These are phyloP conservation scores for Ophion ellenae DNA, from an alignment of 2,888 invertebrate genomes.

Conservation along the genomic window DNA sequence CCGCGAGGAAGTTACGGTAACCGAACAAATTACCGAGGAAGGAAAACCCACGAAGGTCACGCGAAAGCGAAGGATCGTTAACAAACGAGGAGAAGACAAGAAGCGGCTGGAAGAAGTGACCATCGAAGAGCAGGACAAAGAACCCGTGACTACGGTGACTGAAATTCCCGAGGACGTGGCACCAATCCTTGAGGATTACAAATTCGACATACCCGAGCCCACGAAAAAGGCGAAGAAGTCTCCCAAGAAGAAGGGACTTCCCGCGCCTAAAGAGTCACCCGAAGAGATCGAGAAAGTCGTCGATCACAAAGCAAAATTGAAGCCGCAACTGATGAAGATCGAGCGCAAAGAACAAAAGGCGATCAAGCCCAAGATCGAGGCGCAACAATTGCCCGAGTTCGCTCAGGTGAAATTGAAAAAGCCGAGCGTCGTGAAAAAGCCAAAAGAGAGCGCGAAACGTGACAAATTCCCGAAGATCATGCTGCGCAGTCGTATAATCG, in stretches of 20 bases:
- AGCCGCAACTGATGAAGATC: conserved; percentile 85
- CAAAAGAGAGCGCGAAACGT: conserved; percentile 79
- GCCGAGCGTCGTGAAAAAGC: conserved; percentile 78
- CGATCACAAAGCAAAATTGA: conserved; percentile 73
- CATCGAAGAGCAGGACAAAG: conserved; percentile 76
- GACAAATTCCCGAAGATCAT: conserved; percentile 83
- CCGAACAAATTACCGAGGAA: conserved; percentile 80
- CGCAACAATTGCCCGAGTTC: conserved; percentile 85
- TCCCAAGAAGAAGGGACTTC: conserved; percentile 72
- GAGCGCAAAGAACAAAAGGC: conserved; percentile 86
- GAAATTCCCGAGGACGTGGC: conserved; percentile 72
- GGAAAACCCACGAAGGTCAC: conserved; percentile 73
- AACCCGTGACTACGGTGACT: conserved; percentile 71
- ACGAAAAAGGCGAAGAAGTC: conserved; percentile 68
- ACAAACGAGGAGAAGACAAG: conserved; percentile 68
- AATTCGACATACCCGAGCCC: conserved; percentile 63
- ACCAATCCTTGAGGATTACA: conserved; percentile 62
- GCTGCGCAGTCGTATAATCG: conserved; percentile 84
- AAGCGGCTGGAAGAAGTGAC: conserved; percentile 81
- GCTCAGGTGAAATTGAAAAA: conserved; percentile 89
- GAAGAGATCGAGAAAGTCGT: conserved; percentile 57
- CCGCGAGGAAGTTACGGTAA: conserved; percentile 79
- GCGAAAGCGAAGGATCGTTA: conserved; percentile 69
- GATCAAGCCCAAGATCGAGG: conserved; percentile 86
- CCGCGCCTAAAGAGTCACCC: conserved; percentile 69